phyloP scores from a whole-genome alignment of 2,113 vertebrate species.

The Aramus guarauna region DNA sequence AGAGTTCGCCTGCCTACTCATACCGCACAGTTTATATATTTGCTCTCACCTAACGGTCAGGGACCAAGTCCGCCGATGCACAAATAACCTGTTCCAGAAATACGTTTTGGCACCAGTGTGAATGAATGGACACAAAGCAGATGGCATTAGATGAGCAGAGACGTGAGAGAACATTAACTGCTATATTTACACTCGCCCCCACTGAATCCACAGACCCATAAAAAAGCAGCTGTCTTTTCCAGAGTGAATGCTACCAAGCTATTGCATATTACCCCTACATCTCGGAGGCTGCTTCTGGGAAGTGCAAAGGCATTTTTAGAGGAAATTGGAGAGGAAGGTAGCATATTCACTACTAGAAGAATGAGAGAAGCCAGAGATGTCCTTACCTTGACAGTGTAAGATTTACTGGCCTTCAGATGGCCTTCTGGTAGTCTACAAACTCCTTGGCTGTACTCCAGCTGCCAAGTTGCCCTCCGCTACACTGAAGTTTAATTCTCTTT shows the following conservation, averaged over 20 bases:
- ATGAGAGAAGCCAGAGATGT: neutral
- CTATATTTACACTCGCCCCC: conserved; percentile 33
- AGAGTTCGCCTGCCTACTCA: neutral
- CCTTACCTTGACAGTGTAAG: neutral
- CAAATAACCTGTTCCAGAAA: conserved; percentile 36
- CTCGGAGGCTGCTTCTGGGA: neutral
- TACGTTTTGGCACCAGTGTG: neutral
- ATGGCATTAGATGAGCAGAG: conserved; percentile 16
- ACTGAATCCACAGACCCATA: conserved; percentile 25
- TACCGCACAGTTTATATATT: neutral
- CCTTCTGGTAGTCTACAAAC: neutral
- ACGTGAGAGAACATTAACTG: conserved; percentile 3
- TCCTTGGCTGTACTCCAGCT: neutral
- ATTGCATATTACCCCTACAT: neutral
- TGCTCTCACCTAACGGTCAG: neutral
- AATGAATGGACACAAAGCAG: conserved; percentile 42
- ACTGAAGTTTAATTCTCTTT: neutral
- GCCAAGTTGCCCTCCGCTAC: neutral
- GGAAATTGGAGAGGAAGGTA: neutral
- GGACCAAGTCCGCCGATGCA: neutral
- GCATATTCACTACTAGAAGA: neutral
- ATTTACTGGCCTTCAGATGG: neutral
- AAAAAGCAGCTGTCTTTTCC: conserved; percentile 42
- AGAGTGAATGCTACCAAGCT: neutral
- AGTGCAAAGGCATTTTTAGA: neutral